A percentile compares a stretch with the other conserved stretches of the same genome.
Evolutionary conservation across 2,113 vertebrate genomes (phyloP).

Genomic region (Petaurus breviceps): DNA sequence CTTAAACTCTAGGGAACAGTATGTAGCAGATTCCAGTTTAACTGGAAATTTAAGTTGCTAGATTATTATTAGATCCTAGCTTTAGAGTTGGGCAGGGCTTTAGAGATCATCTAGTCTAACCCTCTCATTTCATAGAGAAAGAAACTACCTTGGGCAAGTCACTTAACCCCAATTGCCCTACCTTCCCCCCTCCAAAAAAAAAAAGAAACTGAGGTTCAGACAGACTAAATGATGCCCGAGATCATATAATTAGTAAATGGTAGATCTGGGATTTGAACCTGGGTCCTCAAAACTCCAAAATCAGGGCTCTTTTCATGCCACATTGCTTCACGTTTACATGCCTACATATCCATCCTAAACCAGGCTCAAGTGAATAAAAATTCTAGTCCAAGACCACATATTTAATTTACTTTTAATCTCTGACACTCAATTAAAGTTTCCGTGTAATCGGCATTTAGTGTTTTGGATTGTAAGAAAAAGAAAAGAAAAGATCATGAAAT

Average conservation of each 20-base stretch:
- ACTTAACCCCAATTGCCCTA: too few relatives aligned
- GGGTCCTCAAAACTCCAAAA: neutral
- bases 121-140: neutral
- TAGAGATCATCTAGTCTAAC: neutral
- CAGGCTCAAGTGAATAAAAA: neutral
- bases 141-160: neutral
- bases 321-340: neutral
- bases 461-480: slow-evolving; percentile 89
- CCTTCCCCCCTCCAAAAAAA: too few relatives aligned
- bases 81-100: neutral
- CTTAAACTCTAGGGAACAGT: neutral
- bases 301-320: neutral
- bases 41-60: neutral
- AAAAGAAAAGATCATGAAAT: slow-evolving; percentile 40
- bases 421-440: slow-evolving; percentile 85
- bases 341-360: neutral
- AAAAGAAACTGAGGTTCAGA: neutral
- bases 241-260: neutral
- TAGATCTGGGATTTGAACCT: neutral
- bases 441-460: slow-evolving; percentile 90
- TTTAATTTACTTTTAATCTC: slow-evolving; percentile 86
- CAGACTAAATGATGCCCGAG: neutral
- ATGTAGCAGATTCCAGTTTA: neutral
- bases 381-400: neutral
- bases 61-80: neutral